A percentile compares a stretch with the other conserved stretches of the same genome.
phyloP scores from a whole-genome alignment of 2,113 vertebrate species.

The Leiothrix lutea region DNA sequence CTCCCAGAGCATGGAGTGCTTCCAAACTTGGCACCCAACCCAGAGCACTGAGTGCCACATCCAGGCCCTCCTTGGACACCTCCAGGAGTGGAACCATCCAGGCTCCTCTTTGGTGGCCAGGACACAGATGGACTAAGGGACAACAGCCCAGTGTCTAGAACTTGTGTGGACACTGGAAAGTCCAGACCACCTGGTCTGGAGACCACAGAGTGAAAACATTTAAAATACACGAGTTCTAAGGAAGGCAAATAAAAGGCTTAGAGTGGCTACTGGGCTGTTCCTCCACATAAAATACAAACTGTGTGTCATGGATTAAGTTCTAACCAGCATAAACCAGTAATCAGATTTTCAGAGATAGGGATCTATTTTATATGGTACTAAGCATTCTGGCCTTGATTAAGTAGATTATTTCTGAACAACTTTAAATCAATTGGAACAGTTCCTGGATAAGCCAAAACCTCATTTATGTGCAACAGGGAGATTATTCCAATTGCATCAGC shows the following conservation, averaged over 20 bases:
- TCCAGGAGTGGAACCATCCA: not conserved
- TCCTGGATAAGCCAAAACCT: constrained; percentile 4
- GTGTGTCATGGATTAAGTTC: not conserved
- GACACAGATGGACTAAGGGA: not conserved
- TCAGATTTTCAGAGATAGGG: constrained; percentile 36
- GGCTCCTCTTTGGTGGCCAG: not conserved
- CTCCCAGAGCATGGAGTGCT: not conserved
- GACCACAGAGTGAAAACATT: not conserved
- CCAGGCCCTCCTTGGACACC: not conserved
- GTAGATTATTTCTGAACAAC: constrained; percentile 24
- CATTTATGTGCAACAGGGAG: not conserved
- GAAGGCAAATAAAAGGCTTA: not conserved
- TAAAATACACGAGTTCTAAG: not conserved
- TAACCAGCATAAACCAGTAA: constrained; percentile 36
- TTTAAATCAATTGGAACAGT: constrained; percentile 16
- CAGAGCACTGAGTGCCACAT: not conserved
- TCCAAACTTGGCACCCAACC: not conserved
- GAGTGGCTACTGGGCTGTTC: not conserved
- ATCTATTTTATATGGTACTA: not conserved
- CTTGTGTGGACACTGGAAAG: not conserved
- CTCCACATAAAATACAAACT: not conserved
- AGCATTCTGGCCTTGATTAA: constrained; percentile 3
- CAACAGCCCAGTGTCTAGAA: not conserved
- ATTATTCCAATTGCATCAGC: constrained; percentile 32
- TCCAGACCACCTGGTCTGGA: not conserved